Percentiles rank a stretch among this genome's conserved stretches.
These are phyloP conservation scores for Hirudo medicinalis DNA, from an alignment of 1,140 invertebrate species.

Conservation along the genomic window DNA sequence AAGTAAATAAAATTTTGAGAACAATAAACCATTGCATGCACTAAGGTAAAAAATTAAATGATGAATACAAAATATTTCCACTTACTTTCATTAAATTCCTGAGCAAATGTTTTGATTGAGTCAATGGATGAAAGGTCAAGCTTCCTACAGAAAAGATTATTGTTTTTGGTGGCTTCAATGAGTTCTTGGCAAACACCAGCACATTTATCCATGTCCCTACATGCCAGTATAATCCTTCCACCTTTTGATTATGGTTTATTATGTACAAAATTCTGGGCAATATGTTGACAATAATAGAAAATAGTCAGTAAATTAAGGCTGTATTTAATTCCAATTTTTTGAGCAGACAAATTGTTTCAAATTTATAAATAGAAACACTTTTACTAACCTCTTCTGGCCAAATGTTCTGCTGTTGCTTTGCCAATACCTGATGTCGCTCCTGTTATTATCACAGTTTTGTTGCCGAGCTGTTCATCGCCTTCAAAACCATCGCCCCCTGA, in stretches of 20 bases:
- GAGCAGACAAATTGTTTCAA: neutral
- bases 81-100: conserved; percentile 40
- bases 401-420: neutral
- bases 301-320: neutral
- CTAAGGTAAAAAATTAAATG: neutral
- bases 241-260: conserved; percentile 28
- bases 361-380: neutral
- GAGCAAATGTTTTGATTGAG: conserved; percentile 34
- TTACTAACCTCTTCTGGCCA: neutral
- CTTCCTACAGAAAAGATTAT: conserved; percentile 51
- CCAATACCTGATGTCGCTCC: conserved; percentile 9
- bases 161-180: conserved; percentile 32
- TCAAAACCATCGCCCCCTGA: neutral
- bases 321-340: neutral
- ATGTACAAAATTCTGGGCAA: neutral
- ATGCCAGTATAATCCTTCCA: conserved; percentile 45
- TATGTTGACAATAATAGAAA: neutral
- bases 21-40: too few species aligned
- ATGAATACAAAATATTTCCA: neutral
- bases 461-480: neutral
- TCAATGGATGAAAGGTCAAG: conserved; percentile 35
- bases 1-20: too few species aligned
- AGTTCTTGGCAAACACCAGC: conserved; percentile 50
- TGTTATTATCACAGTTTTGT: conserved; percentile 3
- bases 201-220: conserved; percentile 47